Conservation (phyloP, 2,888 invertebrate species). For the Drosophila pullipes region DNA sequence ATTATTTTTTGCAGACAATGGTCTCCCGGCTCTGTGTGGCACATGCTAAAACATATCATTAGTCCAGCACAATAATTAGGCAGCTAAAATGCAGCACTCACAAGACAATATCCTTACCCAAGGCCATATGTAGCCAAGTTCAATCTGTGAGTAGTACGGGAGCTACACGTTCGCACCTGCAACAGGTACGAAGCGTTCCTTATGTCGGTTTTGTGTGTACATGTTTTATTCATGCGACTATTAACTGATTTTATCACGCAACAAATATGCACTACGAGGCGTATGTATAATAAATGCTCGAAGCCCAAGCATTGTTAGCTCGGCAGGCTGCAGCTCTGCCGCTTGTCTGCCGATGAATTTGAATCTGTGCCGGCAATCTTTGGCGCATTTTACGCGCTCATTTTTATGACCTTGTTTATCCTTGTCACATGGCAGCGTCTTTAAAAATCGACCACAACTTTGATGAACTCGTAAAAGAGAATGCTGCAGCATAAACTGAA, state of each 20-base stretch:
- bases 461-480: conserved; percentile 78
- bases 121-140: not conserved
- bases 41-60: not conserved
- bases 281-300: conserved; percentile 78
- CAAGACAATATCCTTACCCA: not conserved
- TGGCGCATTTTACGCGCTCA: conserved; percentile 50
- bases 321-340: conserved; percentile 15
- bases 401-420: conserved; percentile 79
- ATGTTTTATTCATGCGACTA: conserved; percentile 79
- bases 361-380: conserved; percentile 71
- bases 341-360: conserved; percentile 38
- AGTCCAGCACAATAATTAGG: conserved; percentile 3
- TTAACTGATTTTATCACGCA: conserved; percentile 81
- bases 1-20: not conserved
- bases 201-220: conserved; percentile 17
- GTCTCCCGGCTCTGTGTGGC: not conserved
- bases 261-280: conserved; percentile 79
- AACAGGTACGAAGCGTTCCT: conserved; percentile 5
- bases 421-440: conserved; percentile 72
- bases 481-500: conserved; percentile 28
- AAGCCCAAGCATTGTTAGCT: conserved; percentile 55
- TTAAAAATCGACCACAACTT: conserved; percentile 73
- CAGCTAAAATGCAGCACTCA: not conserved
- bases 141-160: not conserved
- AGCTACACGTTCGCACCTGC: conserved; percentile 54